Evolutionary conservation across 1,140 invertebrate genomes (phyloP).

Genomic region (Zaprionus vittiger): DNA sequence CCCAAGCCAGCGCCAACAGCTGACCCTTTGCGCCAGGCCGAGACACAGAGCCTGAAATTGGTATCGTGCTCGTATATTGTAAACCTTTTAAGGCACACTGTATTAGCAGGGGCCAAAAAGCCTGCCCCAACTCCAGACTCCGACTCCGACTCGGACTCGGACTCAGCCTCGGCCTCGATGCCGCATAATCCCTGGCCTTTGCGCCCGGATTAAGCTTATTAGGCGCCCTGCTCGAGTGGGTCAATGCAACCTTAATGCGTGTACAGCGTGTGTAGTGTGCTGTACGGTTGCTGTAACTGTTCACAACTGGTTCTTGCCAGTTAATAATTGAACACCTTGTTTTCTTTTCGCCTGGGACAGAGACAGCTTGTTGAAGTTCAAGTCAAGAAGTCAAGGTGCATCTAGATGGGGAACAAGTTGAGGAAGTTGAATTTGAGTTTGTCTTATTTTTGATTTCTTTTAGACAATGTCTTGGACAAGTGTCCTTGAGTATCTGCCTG

Average conservation of each 20-base stretch:
- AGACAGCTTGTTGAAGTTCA: neutral
- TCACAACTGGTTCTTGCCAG: slow-evolving; percentile 2
- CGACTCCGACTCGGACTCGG: too few relatives aligned
- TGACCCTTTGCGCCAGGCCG: slow-evolving; percentile 34
- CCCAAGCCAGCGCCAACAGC: slow-evolving; percentile 16
- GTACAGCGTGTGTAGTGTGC: neutral
- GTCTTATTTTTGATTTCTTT: too few relatives aligned
- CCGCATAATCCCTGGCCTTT: slow-evolving; percentile 21
- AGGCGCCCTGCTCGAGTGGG: neutral
- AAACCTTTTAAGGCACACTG: slow-evolving; percentile 43
- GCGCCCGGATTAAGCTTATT: slow-evolving; percentile 27
- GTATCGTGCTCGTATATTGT: slow-evolving; percentile 25
- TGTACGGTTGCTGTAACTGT: slow-evolving; percentile 12
- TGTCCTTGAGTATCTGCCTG: too few relatives aligned
- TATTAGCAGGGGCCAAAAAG: slow-evolving; percentile 24
- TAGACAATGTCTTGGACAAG: too few relatives aligned
- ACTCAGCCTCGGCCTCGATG: neutral
- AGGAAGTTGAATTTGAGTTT: too few relatives aligned
- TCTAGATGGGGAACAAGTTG: too few relatives aligned
- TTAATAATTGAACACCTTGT: neutral
- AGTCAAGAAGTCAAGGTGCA: too few relatives aligned
- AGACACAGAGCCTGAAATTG: neutral
- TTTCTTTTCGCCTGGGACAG: neutral
- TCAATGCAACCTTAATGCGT: slow-evolving; percentile 5
- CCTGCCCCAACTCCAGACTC: neutral